phyloP scores from a whole-genome alignment of 2,797 vertebrate genomes.

The Tragopan temminckii region DNA sequence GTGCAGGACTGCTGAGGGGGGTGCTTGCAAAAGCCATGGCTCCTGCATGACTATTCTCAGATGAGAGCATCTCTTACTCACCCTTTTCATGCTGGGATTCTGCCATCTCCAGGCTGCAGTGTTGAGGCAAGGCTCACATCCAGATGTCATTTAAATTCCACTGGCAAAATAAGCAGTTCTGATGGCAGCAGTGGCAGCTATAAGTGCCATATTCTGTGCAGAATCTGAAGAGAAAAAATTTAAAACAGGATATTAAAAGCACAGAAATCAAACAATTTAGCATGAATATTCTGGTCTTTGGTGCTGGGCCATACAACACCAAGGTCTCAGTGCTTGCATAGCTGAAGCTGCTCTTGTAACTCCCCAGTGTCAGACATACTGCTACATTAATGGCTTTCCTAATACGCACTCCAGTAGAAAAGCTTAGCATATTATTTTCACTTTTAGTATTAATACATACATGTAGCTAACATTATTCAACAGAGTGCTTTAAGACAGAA shows the following conservation, averaged over 20 bases:
- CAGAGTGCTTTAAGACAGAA: slow-evolving; percentile 42
- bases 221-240: background rate
- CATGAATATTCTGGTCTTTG: slow-evolving; percentile 18
- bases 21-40: background rate
- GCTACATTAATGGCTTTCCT: slow-evolving; percentile 4
- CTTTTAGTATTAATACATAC: slow-evolving; percentile 32
- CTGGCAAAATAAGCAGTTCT: background rate
- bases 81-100: background rate
- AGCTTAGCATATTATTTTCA: slow-evolving; percentile 22
- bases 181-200: background rate
- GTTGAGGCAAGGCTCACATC: accelerated
- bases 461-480: slow-evolving; percentile 34
- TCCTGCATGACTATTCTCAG: background rate
- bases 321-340: slow-evolving; percentile 13
- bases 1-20: background rate
- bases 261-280: slow-evolving; percentile 37
- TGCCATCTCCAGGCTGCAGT: background rate
- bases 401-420: background rate
- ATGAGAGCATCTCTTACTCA: background rate
- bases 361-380: background rate
- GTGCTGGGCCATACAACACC: background rate
- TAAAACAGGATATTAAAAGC: slow-evolving; percentile 20
- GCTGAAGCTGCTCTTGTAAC: background rate
- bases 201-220: background rate
- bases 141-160: background rate